Conservation (phyloP, 2,113 vertebrate species). For the cattle (Bos taurus) region DNA sequence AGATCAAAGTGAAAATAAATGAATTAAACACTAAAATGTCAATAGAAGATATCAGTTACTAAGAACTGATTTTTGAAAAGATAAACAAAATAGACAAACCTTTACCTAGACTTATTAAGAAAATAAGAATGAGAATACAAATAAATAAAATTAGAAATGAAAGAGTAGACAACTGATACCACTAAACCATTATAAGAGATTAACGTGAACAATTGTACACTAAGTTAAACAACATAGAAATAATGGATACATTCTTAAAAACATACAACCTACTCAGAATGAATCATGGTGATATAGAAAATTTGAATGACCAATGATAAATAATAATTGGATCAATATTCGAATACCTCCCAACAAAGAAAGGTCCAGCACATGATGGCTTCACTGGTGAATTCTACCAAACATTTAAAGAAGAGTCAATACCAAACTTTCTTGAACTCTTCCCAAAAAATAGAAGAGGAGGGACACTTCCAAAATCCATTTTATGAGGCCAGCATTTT, state of each 20-base stretch:
- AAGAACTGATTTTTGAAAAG: background rate
- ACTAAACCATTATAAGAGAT: background rate
- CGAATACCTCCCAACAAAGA: no score
- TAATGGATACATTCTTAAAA: background rate
- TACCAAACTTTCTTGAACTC: no score
- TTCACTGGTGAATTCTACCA: no score
- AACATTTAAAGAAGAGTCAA: no score
- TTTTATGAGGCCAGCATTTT: no score
- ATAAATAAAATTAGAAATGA: background rate
- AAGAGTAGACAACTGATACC: background rate
- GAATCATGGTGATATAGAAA: background rate
- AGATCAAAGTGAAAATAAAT: background rate
- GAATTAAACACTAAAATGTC: background rate
- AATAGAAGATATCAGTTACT: background rate
- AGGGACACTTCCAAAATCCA: no score
- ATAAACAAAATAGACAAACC: background rate
- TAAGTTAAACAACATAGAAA: background rate
- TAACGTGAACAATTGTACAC: background rate
- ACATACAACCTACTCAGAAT: background rate
- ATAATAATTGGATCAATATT: no score
- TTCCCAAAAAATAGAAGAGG: no score
- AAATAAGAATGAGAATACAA: background rate
- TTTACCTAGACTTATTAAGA: background rate
- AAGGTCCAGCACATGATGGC: no score
- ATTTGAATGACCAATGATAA: background rate